Percentiles rank a stretch among this genome's conserved stretches.
phyloP scores from a whole-genome alignment of 2,888 invertebrate genomes.

The Baronia brevicornis region DNA sequence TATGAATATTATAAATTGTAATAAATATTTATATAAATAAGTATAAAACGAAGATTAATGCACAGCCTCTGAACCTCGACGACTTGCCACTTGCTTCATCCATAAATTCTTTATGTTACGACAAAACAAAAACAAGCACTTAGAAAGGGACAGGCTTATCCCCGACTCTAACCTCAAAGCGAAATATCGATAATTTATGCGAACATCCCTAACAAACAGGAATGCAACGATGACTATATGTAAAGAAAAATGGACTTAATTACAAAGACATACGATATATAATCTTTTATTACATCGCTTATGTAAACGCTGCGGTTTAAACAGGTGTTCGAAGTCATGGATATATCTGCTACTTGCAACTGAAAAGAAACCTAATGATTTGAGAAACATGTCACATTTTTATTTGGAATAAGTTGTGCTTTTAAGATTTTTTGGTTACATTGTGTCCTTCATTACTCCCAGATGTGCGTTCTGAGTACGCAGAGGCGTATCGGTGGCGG shows the following conservation, averaged over 20 bases:
- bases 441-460: constrained; percentile 55
- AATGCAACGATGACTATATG: constrained; percentile 40
- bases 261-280: constrained; percentile 1
- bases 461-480: constrained; percentile 67
- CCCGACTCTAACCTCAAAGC: constrained; percentile 43
- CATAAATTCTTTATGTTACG: constrained; percentile 44
- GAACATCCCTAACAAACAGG: constrained; percentile 69
- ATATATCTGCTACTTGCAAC: constrained; percentile 23
- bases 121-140: constrained; percentile 67
- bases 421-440: constrained; percentile 30
- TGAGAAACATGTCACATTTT: constrained; percentile 18
- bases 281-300: constrained; percentile 21
- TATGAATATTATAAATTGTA: too few species aligned
- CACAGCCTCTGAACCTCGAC: constrained; percentile 41
- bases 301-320: constrained; percentile 63
- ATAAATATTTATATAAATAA: too few species aligned
- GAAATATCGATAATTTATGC: constrained; percentile 74
- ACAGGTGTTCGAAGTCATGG: constrained; percentile 67
- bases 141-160: constrained; percentile 56
- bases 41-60: constrained; percentile 33
- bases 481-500: constrained; percentile 58
- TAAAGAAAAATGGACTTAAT: constrained; percentile 29
- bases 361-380: constrained; percentile 18
- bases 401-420: neutral
- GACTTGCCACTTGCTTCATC: constrained; percentile 52